Percentiles rank a stretch among this genome's conserved stretches.
These are phyloP conservation scores for Panzeria rudis DNA, from an alignment of 2,888 invertebrate genomes.

Conservation along the genomic window DNA sequence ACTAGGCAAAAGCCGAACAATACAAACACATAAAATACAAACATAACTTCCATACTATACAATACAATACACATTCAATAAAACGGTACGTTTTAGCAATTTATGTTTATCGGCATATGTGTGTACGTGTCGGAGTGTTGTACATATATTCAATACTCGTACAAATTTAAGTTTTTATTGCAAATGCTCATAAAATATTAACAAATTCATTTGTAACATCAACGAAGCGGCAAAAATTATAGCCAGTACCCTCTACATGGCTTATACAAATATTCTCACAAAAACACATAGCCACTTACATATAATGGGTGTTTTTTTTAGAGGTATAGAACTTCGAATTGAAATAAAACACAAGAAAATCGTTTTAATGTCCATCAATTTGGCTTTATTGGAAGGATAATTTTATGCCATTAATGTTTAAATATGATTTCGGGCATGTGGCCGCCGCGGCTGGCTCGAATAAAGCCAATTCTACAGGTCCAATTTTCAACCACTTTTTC, in stretches of 20 bases:
- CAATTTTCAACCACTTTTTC: too few species aligned
- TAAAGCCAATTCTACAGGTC: too few species aligned
- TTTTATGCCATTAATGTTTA: too few species aligned
- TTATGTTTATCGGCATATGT: slow-evolving; percentile 13
- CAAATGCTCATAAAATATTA: slow-evolving; percentile 81
- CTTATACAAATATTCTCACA: neutral
- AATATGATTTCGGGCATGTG: too few species aligned
- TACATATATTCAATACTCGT: slow-evolving; percentile 34
- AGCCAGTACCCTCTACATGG: slow-evolving; percentile 16
- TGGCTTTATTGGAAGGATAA: too few species aligned
- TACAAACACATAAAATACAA: slow-evolving; percentile 37
- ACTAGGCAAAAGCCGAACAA: slow-evolving; percentile 27
- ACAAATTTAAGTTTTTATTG: slow-evolving; percentile 74
- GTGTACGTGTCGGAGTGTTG: slow-evolving; percentile 9
- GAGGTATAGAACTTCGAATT: too few species aligned
- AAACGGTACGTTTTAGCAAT: neutral
- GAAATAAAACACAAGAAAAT: too few species aligned
- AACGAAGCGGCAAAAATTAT: slow-evolving; percentile 65
- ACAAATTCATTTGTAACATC: slow-evolving; percentile 82
- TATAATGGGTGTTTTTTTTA: too few species aligned
- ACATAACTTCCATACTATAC: slow-evolving; percentile 18
- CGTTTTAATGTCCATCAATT: too few species aligned
- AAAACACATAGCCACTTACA: too few species aligned
- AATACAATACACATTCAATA: neutral
- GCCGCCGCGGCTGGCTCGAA: too few species aligned